Evolutionary conservation across 2,797 vertebrate species (phyloP).

Genomic region (Yasuhikotakia modesta): DNA sequence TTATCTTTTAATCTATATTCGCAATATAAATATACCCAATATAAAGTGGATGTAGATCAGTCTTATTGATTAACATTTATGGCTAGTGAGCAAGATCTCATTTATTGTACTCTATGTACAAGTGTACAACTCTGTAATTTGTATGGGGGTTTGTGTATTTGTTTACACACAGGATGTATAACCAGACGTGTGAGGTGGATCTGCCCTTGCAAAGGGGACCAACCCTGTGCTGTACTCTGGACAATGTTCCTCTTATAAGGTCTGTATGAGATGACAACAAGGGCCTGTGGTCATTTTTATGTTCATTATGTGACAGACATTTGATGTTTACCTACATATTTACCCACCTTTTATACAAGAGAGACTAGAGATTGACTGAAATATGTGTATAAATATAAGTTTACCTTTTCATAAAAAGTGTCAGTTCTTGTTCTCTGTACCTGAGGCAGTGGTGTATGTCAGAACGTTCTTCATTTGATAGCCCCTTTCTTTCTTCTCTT

Average conservation of each 20-base stretch:
- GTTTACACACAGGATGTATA: slow-evolving; percentile 71
- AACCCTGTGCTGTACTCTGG: slow-evolving; percentile 71
- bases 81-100: neutral
- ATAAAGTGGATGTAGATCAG: slow-evolving; percentile 19
- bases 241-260: slow-evolving; percentile 77
- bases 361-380: too few relatives aligned
- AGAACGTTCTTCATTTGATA: slow-evolving; percentile 9
- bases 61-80: slow-evolving; percentile 1
- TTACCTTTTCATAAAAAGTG: neutral
- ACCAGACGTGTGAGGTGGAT: slow-evolving; percentile 71
- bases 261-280: slow-evolving; percentile 49
- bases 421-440: neutral
- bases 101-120: neutral
- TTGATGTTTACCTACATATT: neutral
- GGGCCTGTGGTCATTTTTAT: neutral
- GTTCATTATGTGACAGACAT: neutral
- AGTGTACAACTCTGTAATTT: neutral
- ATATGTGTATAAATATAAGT: neutral
- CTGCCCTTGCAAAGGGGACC: slow-evolving; percentile 56
- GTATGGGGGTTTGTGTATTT: slow-evolving; percentile 28
- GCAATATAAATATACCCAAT: too few relatives aligned
- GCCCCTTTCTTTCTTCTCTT: slow-evolving; percentile 1
- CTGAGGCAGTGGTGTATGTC: slow-evolving; percentile 2
- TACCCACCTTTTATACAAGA: too few relatives aligned
- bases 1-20: neutral